Evolutionary conservation across 2,113 vertebrate genomes (phyloP), one percentile per base, ranked within the genome.

Genomic region (Ploceus nigricollis): DNA sequence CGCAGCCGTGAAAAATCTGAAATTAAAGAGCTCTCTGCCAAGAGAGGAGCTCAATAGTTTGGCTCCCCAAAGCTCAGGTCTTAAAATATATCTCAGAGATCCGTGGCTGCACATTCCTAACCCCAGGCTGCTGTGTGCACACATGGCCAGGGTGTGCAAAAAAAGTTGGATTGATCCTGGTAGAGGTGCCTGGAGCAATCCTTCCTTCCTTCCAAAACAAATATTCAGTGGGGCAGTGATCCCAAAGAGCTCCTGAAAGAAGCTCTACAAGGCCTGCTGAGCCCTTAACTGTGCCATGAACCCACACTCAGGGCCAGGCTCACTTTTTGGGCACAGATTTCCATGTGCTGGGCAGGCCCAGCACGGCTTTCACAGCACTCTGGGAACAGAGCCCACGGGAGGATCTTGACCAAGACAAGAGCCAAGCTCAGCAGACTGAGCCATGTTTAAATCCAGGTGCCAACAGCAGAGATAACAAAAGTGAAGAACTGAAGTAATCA

Each of bases 381-480:
- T 11, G 57, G 87, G 79, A 96, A 22, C 14, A 30, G 33, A 94
- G 50, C 82, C 82, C 70, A 24, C 0, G 1, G 54, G 53, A 83
- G 25, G n/a, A 45, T 8, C 37, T 53, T 12, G 45, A 80, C 63
- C 42, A 50, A 65, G 56, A 16, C 25, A 6, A 78, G 2, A 92
- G 39, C 70, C 66, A 70, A 90, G 37, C 82, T 76, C 53, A 82
- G n/a, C 75, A 61, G 40, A 31, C 8, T 31, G 7, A 90, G 40
- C 75, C 86, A 63, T 65, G 63, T 95, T 92, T 94, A 95, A 92
- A 92, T 14, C 35, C 68, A 80, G 27, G 23, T 65, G 66, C 88
- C 90, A 96, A 10, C 33, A 71, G 7, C 19, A 23, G 22, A 65
- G 73, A 91, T 58, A 94, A 87, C 65, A 51, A n/a, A 75, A 47